Evolutionary conservation across 2,888 invertebrate genomes (phyloP), one percentile per base, ranked within the genome.

Genomic region (Vesta saturnalis): DNA sequence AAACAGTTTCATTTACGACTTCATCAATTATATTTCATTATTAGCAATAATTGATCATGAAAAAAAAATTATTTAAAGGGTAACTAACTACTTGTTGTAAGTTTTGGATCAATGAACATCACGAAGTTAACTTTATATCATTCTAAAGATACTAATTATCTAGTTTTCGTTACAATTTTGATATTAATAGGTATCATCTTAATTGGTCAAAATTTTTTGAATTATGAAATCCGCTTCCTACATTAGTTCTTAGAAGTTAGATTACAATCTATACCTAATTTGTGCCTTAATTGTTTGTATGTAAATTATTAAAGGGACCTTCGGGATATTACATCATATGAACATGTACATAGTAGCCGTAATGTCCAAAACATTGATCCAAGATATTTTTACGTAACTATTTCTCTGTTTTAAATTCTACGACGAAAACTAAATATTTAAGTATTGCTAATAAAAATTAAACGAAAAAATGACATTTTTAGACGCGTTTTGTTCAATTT

Each of bases 271-370:
- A 52, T 52, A 52, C 52, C 52, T 52, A 52, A 52, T 52, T 52
- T 52, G 52, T 52, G 19, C 18, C 52, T 19, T 52, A 52, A 52
- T 52, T 52, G 52, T 52, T 52, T 52, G 18, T 52, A 52, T 52
- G 52, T n/a, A 52, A 52, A 52, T 52, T 52, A 19, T 6, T 8
- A 21, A 21, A 19, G n/a, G 21, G 21, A 52, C 52, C 52, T 52
- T 52, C 52, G 39, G 8, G 8, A 52, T 52, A 52, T 52, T 52
- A 8, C 52, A 21, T 52, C 52, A 52, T 21, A 3, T 43, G 15
- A 49, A 49, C 14, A 49, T n/a, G 21, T n/a, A 39, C 39, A 39
- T 39, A n/a, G n/a, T n/a, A n/a, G n/a, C n/a, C n/a, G n/a, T n/a
- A n/a, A n/a, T n/a, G n/a, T n/a, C n/a, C n/a, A 39, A 39, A 39